Base-by-base conservation (phyloP, 2,797 vertebrate genomes). In the Tadarida brasiliensis region DNA sequence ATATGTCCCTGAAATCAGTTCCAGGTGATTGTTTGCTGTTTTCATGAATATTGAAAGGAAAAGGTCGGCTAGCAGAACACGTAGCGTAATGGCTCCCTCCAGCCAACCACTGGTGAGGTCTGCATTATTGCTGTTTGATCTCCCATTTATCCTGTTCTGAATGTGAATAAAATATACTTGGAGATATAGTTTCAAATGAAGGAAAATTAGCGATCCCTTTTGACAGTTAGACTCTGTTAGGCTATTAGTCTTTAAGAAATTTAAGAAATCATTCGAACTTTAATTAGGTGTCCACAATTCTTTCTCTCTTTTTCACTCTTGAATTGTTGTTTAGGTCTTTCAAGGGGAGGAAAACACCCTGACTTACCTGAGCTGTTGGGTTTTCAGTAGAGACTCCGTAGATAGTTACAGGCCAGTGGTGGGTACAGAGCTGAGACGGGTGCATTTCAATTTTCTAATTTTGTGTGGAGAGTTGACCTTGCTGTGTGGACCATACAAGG, bases 41-140 rank as follows among this genome's bases (percentile, higher is more conserved):
- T 94, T 91, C 94, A 95, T 95, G 91, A 97, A 93, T 89, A 81
- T 70, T 91, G 89, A 95, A 51, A 96, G 89, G 83, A 63, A 95
- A 89, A 95, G 70, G 76, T 95, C 0, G 0, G 19, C 33, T 77
- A 17, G 20, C 80, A 35, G 89, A 68, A 94, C 80, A 33, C 71
- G 56, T 39, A 80, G 54, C 0, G 11, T 44, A 11, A 16, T 22
- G 39, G 17, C 78, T 56, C 51, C 77, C 77, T 82, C 26, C 92
- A 77, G 20, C 65, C 28, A 35, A 85, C 70, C 10, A 0, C 59
- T 57, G 78, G 61, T 4, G 61, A 88, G 63, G 67, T 73, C 63
- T 94, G 68, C 63, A 4, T 76, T 70, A n/a, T 56, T 87, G 90
- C 70, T 87, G 92, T 78, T 87, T 86, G 71, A 77, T 95, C 84